A percentile compares a stretch with the other conserved stretches of the same genome.
Evolutionary conservation across 2,113 vertebrate genomes (phyloP).

Genomic region (Pagrus major): DNA sequence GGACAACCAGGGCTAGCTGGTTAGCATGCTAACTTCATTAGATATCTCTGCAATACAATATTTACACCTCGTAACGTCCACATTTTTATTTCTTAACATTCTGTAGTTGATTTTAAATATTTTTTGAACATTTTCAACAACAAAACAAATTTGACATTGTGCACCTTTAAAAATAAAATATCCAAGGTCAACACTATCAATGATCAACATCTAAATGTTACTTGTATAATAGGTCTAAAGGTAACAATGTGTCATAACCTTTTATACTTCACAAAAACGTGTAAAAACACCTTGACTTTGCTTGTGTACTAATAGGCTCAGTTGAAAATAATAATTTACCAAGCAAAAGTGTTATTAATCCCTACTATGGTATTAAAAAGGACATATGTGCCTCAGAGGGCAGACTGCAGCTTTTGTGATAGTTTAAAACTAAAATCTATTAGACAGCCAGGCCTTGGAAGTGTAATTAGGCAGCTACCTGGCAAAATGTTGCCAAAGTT

Average conservation of each 20-base stretch:
- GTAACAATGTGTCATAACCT: slow-evolving; percentile 2
- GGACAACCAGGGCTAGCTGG: no score
- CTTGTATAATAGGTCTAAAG: neutral
- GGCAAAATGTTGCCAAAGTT: slow-evolving; percentile 70
- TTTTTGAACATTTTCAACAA: no score
- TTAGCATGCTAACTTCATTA: no score
- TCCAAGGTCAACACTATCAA: neutral
- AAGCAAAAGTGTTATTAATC: slow-evolving; percentile 64
- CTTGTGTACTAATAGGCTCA: slow-evolving; percentile 21
- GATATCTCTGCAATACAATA: no score
- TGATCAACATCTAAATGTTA: slow-evolving; percentile 2
- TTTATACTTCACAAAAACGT: neutral
- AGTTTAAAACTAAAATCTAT: slow-evolving; percentile 56
- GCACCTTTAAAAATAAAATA: no score
- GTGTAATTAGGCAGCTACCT: slow-evolving; percentile 74
- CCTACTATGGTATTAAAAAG: slow-evolving; percentile 42
- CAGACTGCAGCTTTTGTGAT: slow-evolving; percentile 67
- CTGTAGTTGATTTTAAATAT: no score
- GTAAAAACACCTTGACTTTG: slow-evolving; percentile 9
- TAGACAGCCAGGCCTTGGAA: slow-evolving; percentile 55
- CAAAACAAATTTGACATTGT: no score
- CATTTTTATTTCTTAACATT: no score
- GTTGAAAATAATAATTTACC: slow-evolving; percentile 40
- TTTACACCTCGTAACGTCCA: no score
- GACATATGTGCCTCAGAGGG: slow-evolving; percentile 54